Conservation (phyloP, 92 coral and sea anemone species). For the Montipora capitata region DNA sequence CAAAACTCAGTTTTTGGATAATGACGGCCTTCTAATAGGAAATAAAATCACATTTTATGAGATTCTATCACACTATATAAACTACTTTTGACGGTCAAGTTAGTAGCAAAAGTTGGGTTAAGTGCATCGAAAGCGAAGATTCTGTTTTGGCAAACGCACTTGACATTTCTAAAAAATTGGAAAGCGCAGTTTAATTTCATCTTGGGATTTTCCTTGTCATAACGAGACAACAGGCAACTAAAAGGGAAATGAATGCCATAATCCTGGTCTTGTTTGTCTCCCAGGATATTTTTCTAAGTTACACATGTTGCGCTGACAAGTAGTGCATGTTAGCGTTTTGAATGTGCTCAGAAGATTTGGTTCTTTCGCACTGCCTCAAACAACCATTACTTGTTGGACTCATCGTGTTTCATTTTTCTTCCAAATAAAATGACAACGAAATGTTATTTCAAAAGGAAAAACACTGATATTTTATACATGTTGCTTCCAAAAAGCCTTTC, state of each 20-base stretch:
- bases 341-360: too few species aligned
- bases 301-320: constrained; percentile 39
- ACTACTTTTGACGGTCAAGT: neutral
- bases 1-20: neutral
- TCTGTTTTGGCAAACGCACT: neutral
- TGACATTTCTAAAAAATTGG: constrained; percentile 16
- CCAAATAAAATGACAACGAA: neutral
- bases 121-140: neutral
- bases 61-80: neutral
- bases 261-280: constrained; percentile 41
- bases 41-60: neutral
- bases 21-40: neutral
- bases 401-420: neutral
- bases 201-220: constrained; percentile 44
- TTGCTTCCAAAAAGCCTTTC: neutral
- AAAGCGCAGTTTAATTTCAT: constrained; percentile 33
- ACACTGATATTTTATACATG: neutral
- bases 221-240: constrained; percentile 48
- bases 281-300: constrained; percentile 36
- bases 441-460: neutral
- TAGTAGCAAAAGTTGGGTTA: neutral
- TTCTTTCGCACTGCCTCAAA: neutral
- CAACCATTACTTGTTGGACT: constrained; percentile 25
- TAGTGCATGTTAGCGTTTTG: too few species aligned
- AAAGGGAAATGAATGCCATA: constrained; percentile 61